A percentile compares a stretch with the other conserved stretches of the same genome.
These are phyloP conservation scores for Eutrigla gurnardus DNA, from an alignment of 2,797 vertebrate species.

Conservation along the genomic window DNA sequence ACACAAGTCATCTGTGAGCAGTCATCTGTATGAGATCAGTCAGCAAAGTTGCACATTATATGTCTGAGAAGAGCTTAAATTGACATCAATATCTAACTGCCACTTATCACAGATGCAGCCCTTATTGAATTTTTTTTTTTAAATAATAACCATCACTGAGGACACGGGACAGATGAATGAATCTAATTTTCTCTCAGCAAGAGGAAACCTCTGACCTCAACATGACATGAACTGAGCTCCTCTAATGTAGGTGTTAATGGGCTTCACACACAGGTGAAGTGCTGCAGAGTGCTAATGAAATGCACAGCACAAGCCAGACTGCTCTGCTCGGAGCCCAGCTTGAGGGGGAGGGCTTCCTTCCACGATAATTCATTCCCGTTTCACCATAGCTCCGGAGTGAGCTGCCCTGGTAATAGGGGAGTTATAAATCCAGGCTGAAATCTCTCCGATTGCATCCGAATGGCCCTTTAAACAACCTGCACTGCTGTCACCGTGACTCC, in stretches of 20 bases:
- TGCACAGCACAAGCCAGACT: constrained; percentile 52
- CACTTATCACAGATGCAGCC: not conserved
- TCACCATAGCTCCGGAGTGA: constrained; percentile 61
- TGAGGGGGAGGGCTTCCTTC: constrained; percentile 41
- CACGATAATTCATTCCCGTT: constrained; percentile 74
- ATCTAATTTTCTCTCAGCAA: not conserved
- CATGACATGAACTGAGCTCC: constrained; percentile 33
- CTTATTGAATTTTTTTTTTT: not conserved
- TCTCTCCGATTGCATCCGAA: constrained; percentile 80
- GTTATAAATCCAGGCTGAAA: constrained; percentile 79
- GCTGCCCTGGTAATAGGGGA: constrained; percentile 57
- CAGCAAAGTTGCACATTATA: not conserved
- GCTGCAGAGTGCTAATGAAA: constrained; percentile 65
- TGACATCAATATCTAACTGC: not conserved
- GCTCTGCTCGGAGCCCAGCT: constrained; percentile 35
- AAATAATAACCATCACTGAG: not conserved
- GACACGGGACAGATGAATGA: constrained; percentile 6
- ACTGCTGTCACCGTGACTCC: constrained; percentile 65
- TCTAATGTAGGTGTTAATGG: constrained; percentile 63
- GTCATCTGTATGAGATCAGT: not conserved
- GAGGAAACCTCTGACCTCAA: constrained; percentile 29
- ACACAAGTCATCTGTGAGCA: not conserved
- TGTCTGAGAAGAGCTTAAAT: not conserved
- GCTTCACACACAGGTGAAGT: constrained; percentile 53
- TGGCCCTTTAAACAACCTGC: constrained; percentile 81